A percentile compares a stretch with the other conserved stretches of the same genome.
These are phyloP conservation scores for Thecophora atra DNA, from an alignment of 2,888 invertebrate genomes.

Conservation along the genomic window DNA sequence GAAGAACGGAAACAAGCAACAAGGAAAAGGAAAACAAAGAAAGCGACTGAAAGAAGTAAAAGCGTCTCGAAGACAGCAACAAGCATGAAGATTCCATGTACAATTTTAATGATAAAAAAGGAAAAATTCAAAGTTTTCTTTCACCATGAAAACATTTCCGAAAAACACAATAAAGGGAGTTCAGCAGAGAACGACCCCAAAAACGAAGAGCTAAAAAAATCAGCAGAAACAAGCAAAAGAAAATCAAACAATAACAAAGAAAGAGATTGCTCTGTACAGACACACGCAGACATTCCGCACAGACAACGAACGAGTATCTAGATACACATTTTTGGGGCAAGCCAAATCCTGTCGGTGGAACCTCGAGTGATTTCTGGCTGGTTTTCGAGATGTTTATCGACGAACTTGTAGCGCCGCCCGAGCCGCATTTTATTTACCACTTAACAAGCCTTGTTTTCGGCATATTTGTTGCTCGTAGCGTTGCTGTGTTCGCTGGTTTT, in stretches of 20 bases:
- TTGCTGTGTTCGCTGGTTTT: too few species aligned
- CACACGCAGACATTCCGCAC: background rate
- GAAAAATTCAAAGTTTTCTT: conserved; percentile 32
- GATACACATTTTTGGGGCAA: conserved; percentile 4
- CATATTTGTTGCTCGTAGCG: background rate
- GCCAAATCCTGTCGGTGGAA: background rate
- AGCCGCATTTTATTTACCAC: conserved; percentile 36
- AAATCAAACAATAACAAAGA: background rate
- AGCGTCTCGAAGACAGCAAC: conserved; percentile 9
- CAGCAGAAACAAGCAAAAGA: background rate
- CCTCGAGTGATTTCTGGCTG: conserved; percentile 24
- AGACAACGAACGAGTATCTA: conserved; percentile 9
- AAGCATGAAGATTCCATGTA: background rate
- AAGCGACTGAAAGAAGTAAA: background rate
- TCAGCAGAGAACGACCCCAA: background rate
- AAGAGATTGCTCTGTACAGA: background rate
- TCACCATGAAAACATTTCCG: conserved; percentile 24
- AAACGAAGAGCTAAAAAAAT: background rate
- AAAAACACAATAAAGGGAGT: background rate
- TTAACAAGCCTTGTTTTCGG: conserved; percentile 24
- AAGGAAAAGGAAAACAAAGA: background rate
- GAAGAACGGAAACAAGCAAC: conserved; percentile 3
- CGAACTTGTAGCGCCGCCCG: conserved; percentile 23
- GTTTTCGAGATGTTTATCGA: conserved; percentile 28
- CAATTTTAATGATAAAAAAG: conserved; percentile 9